Evolutionary conservation across 1,140 invertebrate species (phyloP).

Genomic region (Aphidius ervi): DNA sequence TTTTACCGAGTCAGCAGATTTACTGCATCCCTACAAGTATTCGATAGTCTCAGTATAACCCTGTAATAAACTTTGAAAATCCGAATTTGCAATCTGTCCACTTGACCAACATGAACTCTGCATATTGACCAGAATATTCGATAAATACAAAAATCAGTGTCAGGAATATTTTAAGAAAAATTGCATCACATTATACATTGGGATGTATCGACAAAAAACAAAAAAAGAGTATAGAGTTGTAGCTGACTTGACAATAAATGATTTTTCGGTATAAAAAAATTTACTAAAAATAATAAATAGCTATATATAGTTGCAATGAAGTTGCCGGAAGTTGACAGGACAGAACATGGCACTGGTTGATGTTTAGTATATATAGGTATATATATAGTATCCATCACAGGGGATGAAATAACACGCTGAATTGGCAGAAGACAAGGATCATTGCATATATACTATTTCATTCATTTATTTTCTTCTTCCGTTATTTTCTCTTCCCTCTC

Average conservation of each 20-base stretch:
- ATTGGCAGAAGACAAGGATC: background rate
- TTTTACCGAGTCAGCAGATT: constrained; percentile 23
- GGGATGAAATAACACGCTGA: constrained; percentile 15
- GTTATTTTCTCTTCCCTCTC: no score
- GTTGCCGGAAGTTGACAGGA: background rate
- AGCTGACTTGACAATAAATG: background rate
- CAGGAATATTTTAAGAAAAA: no score
- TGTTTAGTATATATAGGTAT: background rate
- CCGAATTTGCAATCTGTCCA: constrained; percentile 10
- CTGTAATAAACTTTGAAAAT: constrained; percentile 19
- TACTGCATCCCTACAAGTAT: background rate
- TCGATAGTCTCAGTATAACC: constrained; percentile 1
- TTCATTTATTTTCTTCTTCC: no score
- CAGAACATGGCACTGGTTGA: constrained; percentile 6
- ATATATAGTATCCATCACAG: constrained; percentile 3
- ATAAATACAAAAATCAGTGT: no score
- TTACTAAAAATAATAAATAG: no score
- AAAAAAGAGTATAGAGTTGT: no score
- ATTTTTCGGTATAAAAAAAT: background rate
- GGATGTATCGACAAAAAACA: no score
- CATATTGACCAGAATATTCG: no score
- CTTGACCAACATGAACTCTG: background rate
- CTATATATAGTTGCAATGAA: no score
- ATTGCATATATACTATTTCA: no score
- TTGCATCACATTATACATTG: no score